Base-by-base conservation (phyloP, 2,888 invertebrate species). In the Kuschelorhynchus macadamiae region DNA sequence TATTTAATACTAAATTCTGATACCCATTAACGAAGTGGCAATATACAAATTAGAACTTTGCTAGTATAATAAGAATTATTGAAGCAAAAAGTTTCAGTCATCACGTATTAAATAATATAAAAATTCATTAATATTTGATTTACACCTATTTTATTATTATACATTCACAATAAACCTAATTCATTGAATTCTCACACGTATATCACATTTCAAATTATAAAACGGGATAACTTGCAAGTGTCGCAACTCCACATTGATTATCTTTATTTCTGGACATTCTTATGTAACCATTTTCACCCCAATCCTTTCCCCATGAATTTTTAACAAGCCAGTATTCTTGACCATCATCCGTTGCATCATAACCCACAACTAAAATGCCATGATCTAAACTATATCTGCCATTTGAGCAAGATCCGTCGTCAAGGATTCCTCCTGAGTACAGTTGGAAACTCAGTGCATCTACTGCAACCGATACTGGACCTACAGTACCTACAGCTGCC, bases 401-500 rank as follows among this genome's bases (percentile, higher is more conserved):
- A n/a, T 39, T 39, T 0, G 86, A 75, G 72, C 89, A 88, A 84
- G 95, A 95, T 41, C 87, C 81, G 47, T 88, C 87, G 73, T 94
- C 93, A 85, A 95, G 95, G 59, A 96, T 88, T 46, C 92, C 92
- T 74, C 86, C 84, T 9, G 87, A 86, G 84, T 95, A 95, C 80
- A 92, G 90, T n/a, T 39, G 39, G 39, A 39, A 39, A 72, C 83
- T 83, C 9, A 39, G 68, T 65, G 95, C 95, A 85, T 96, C 94
- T 79, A 96, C 94, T 76, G 93, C 94, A 53, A 95, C 91, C 14
- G 94, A 88, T 33, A 95, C 86, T n/a, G 96, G 96, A 0, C 95
- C 95, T 71, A 91, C 83, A 0, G 91, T 91, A 60, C 94, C 94
- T 55, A 94, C 55, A 0, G 55, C 55, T 16, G 32, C 7, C 42